Evolutionary conservation across 2,797 vertebrate species (phyloP).

Genomic region (Poliocrania exsul): DNA sequence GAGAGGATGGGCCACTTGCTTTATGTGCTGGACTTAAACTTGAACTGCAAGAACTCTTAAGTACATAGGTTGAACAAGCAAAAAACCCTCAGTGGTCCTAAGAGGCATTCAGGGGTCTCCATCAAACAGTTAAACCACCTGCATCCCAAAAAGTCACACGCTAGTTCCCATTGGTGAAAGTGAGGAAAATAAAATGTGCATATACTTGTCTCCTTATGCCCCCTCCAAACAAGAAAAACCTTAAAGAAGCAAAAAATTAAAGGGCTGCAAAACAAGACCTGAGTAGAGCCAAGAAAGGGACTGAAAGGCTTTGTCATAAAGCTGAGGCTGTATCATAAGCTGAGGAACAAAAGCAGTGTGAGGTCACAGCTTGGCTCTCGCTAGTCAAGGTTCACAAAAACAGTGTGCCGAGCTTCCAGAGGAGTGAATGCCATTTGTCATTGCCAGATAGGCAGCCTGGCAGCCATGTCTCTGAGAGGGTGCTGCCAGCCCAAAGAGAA

Average conservation of each 20-base stretch:
- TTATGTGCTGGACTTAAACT: background rate
- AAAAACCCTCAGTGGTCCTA: background rate
- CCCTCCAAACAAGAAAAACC: background rate
- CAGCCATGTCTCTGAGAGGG: background rate
- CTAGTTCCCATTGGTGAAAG: background rate
- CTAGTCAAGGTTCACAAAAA: background rate
- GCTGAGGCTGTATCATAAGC: background rate
- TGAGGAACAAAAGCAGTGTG: slow-evolving; percentile 1
- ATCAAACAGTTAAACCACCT: background rate
- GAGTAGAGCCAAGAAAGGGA: background rate
- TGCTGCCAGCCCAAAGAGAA: background rate
- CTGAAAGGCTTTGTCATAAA: background rate
- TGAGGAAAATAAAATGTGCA: background rate
- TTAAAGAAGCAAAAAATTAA: background rate
- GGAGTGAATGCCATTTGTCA: background rate
- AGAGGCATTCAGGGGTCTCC: background rate
- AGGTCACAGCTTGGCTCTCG: slow-evolving; percentile 2
- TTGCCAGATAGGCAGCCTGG: background rate
- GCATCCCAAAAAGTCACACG: background rate
- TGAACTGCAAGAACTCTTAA: background rate
- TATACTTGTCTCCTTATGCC: background rate
- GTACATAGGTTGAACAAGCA: accelerated
- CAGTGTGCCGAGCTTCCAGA: background rate
- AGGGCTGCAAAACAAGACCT: background rate
- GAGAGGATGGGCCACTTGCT: background rate